A percentile compares a stretch with the other conserved stretches of the same genome.
phyloP scores from a whole-genome alignment of 2,113 vertebrate genomes.

The Oceanites oceanicus region DNA sequence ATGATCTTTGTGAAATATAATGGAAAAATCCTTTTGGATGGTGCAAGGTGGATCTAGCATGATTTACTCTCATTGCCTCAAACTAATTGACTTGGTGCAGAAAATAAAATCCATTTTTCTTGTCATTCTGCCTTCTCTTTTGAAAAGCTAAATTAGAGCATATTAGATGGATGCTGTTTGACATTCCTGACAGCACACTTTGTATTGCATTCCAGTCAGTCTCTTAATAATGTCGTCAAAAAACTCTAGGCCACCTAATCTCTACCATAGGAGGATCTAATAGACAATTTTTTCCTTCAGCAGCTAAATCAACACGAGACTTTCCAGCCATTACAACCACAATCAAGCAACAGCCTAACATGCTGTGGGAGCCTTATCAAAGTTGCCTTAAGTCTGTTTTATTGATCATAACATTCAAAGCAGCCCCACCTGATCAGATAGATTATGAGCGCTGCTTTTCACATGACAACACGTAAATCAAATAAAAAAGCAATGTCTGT shows the following conservation, averaged over 20 bases:
- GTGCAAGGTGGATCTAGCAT: neutral
- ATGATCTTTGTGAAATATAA: neutral
- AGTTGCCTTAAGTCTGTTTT: neutral
- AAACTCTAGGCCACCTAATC: neutral
- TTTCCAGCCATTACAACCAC: neutral
- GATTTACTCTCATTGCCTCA: neutral
- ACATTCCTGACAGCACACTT: neutral
- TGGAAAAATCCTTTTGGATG: neutral
- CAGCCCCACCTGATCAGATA: neutral
- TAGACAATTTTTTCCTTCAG: neutral
- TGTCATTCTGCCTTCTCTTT: neutral
- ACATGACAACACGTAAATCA: neutral
- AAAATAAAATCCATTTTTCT: slow-evolving; percentile 28
- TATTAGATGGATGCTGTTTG: neutral
- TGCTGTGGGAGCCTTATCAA: neutral
- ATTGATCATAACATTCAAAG: neutral
- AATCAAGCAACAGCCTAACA: neutral
- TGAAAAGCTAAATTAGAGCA: neutral
- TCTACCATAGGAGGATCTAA: neutral
- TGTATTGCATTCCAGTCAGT: neutral
- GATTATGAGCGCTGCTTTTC: neutral
- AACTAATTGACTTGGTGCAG: neutral
- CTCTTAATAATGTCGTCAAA: neutral
- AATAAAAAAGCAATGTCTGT: neutral
- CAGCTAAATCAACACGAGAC: neutral